Evolutionary conservation across 1,140 invertebrate species (phyloP).

Genomic region (Heliconius congener): DNA sequence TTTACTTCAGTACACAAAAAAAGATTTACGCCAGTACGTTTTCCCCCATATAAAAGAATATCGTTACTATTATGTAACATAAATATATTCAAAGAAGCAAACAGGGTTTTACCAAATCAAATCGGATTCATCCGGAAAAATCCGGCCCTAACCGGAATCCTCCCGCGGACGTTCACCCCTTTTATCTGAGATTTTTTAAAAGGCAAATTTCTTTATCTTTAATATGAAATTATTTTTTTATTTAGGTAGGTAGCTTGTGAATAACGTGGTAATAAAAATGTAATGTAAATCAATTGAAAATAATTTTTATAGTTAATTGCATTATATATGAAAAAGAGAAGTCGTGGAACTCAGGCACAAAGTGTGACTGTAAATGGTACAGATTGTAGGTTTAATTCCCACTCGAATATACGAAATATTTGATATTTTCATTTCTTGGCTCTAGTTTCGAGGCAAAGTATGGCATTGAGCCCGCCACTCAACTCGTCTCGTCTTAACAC

Average conservation of each 20-base stretch:
- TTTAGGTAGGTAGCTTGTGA: neutral
- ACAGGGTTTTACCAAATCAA: slow-evolving; percentile 19
- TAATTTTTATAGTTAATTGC: too few relatives aligned
- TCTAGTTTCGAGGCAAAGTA: too few relatives aligned
- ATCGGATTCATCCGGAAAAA: slow-evolving; percentile 43
- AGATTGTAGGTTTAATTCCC: too few relatives aligned
- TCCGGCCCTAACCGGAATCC: slow-evolving; percentile 43
- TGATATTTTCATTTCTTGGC: too few relatives aligned
- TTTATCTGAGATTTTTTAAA: slow-evolving; percentile 36
- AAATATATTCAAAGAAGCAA: slow-evolving; percentile 10
- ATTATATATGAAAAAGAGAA: too few relatives aligned
- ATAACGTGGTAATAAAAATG: neutral
- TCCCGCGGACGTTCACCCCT: slow-evolving; percentile 23
- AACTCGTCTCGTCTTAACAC: too few relatives aligned
- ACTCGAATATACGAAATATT: too few relatives aligned
- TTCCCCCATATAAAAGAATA: neutral
- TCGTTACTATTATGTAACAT: neutral
- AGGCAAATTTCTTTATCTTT: slow-evolving; percentile 36
- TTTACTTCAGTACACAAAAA: neutral
- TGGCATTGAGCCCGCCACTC: too few relatives aligned
- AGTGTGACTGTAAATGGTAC: too few relatives aligned
- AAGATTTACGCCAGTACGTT: neutral
- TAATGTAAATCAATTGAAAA: neutral
- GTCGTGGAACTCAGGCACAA: too few relatives aligned
- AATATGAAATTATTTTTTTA: slow-evolving; percentile 8